Conservation (phyloP, 1,140 invertebrate species). For the Apis dorsata region DNA sequence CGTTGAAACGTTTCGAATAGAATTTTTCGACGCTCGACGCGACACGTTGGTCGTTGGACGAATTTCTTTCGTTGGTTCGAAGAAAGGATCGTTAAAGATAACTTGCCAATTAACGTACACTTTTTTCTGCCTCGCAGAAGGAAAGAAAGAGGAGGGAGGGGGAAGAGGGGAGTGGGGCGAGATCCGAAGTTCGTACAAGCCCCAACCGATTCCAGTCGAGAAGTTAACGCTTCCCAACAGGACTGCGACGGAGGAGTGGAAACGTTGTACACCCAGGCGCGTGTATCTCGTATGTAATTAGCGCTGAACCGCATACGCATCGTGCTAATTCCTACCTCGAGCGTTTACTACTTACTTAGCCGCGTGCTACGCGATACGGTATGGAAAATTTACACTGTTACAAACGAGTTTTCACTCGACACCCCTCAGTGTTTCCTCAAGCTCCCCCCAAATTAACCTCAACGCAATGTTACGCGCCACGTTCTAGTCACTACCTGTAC, state of each 20-base stretch:
- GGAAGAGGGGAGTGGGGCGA: neutral
- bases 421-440: neutral
- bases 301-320: conserved; percentile 10
- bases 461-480: neutral
- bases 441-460: neutral
- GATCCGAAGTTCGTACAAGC: neutral
- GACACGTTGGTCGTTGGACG: no score
- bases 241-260: neutral
- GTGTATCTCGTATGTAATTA: conserved; percentile 40
- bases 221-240: conserved; percentile 21
- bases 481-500: no score
- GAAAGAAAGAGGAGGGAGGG: no score
- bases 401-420: neutral
- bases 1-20: no score
- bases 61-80: no score
- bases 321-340: conserved; percentile 8
- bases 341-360: neutral
- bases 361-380: conserved; percentile 2
- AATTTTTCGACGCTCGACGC: no score
- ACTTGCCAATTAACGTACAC: no score
- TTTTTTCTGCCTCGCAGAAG: no score
- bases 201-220: neutral
- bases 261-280: conserved; percentile 10
- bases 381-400: conserved; percentile 8
- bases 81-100: no score